These are phyloP conservation scores for Acleris emargana DNA, from an alignment of 2,888 invertebrate species.

Conservation along the genomic window DNA sequence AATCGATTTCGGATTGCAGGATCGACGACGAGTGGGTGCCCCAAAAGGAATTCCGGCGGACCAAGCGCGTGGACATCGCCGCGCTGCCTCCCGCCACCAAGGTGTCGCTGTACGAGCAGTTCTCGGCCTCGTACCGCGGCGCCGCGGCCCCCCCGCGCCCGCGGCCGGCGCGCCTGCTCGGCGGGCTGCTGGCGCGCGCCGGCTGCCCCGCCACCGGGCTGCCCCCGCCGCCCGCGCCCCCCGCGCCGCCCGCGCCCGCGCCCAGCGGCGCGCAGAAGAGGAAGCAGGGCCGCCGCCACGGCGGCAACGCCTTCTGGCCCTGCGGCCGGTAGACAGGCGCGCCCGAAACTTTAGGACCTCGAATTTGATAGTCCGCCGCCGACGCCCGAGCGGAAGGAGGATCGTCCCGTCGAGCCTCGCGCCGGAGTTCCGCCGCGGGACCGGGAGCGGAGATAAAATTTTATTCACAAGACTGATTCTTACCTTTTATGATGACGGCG, in stretches of 20 bases:
- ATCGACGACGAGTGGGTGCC: constrained; percentile 94
- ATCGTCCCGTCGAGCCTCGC: constrained; percentile 50
- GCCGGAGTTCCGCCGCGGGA: constrained; percentile 69
- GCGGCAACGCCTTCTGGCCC: constrained; percentile 75
- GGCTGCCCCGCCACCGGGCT: constrained; percentile 53
- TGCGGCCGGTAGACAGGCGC: constrained; percentile 67
- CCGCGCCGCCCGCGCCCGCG: constrained; percentile 43
- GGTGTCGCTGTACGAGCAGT: constrained; percentile 79
- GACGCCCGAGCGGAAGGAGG: constrained; percentile 1
- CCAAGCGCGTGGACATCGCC: constrained; percentile 85
- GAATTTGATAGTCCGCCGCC: not conserved
- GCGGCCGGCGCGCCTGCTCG: constrained; percentile 58
- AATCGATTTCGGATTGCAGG: constrained; percentile 75
- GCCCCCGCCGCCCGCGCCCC: constrained; percentile 50
- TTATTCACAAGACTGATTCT: constrained; percentile 80
- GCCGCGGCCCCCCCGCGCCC: constrained; percentile 42
- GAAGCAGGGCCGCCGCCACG: constrained; percentile 71
- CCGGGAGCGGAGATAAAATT: constrained; percentile 59
- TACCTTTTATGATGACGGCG: constrained; percentile 76
- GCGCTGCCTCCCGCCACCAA: constrained; percentile 76
- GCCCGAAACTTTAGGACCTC: not conserved
- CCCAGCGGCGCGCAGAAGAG: constrained; percentile 74
- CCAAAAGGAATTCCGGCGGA: constrained; percentile 86
- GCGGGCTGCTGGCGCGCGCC: constrained; percentile 56
- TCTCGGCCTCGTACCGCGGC: constrained; percentile 68